Base-by-base conservation (phyloP, 92 coral and sea anemone genomes). In the Desmophyllum pertusum region DNA sequence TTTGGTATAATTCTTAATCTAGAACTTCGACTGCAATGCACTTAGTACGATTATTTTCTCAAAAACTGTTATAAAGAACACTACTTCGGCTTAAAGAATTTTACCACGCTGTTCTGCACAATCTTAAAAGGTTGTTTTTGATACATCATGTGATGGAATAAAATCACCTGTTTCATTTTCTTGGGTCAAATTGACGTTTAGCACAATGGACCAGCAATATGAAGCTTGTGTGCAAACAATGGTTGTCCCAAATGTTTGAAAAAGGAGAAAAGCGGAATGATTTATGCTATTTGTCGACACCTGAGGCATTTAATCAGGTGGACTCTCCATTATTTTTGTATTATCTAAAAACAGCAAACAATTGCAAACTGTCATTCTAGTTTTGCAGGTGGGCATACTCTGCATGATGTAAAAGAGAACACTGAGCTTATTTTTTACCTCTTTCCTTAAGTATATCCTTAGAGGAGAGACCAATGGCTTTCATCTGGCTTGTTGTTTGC, bases 341-440 rank as follows among this genome's bases (percentile, higher is more conserved):
- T n/a, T 36, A 41, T 50, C 36, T 33, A 21, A n/a, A 10, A 67
- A 35, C 30, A 50, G 25, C 38, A 46, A 2, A 27, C 1, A 1
- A 4, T 21, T 37, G 0, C 23, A 31, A 63, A 39, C 31, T 36
- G 84, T n/a, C 75, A 48, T 13, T 46, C 38, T 35, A 36, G 43
- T 62, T 11, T 19, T 23, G 17, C 84, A 80, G 84, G 66, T 80
- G 84, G 18, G 39, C 55, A 65, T 48, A 80, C 84, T 64, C 10
- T 51, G 50, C 13, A 15, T 30, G 29, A 19, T 33, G 29, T 4
- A 67, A 53, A 37, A 23, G 29, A 30, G 27, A 46, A n/a, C 59
- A 14, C 27, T 27, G 35, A 4, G 11, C 66, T 30, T 13, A 37
- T 23, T 21, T 68, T 68, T 40, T 45, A 13, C 7, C 23, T 66